phyloP scores from a whole-genome alignment of 1,140 invertebrate species.

The Drosophila varians region DNA sequence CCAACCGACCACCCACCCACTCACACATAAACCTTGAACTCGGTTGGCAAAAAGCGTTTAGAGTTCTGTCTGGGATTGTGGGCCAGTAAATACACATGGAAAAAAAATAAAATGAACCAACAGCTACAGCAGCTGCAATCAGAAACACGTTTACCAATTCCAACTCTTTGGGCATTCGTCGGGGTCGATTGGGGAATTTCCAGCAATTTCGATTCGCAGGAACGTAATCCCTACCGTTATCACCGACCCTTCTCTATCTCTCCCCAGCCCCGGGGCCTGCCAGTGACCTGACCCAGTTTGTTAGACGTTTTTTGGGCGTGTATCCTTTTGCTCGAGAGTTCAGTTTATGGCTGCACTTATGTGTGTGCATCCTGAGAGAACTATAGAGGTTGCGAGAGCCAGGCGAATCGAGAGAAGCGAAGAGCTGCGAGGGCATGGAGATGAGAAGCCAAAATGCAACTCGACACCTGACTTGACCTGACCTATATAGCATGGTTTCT shows the following conservation, averaged over 20 bases:
- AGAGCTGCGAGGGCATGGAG: slow-evolving; percentile 7
- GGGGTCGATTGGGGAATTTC: slow-evolving; percentile 66
- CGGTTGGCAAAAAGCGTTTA: slow-evolving; percentile 37
- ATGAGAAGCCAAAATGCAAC: slow-evolving; percentile 16
- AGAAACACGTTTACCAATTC: slow-evolving; percentile 61
- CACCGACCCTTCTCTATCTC: neutral
- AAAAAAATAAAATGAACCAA: neutral
- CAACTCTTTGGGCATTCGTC: no score
- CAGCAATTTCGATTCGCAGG: slow-evolving; percentile 60
- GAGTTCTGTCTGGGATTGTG: slow-evolving; percentile 42
- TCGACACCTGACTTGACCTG: slow-evolving; percentile 47
- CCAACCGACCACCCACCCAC: slow-evolving; percentile 17
- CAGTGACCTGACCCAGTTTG: slow-evolving; percentile 74
- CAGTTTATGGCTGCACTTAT: slow-evolving; percentile 69
- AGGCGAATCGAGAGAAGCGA: slow-evolving; percentile 13
- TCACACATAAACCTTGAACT: slow-evolving; percentile 73
- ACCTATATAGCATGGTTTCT: slow-evolving; percentile 51
- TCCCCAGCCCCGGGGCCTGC: slow-evolving; percentile 13
- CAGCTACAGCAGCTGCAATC: slow-evolving; percentile 41
- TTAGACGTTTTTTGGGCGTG: slow-evolving; percentile 72
- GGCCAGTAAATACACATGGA: slow-evolving; percentile 1
- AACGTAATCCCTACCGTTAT: neutral
- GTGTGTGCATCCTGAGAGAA: slow-evolving; percentile 25
- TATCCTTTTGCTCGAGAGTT: slow-evolving; percentile 62
- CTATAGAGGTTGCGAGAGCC: neutral